Evolutionary conservation across 2,888 invertebrate genomes (phyloP), one percentile per base, ranked within the genome.

Genomic region (Tillus elongatus): DNA sequence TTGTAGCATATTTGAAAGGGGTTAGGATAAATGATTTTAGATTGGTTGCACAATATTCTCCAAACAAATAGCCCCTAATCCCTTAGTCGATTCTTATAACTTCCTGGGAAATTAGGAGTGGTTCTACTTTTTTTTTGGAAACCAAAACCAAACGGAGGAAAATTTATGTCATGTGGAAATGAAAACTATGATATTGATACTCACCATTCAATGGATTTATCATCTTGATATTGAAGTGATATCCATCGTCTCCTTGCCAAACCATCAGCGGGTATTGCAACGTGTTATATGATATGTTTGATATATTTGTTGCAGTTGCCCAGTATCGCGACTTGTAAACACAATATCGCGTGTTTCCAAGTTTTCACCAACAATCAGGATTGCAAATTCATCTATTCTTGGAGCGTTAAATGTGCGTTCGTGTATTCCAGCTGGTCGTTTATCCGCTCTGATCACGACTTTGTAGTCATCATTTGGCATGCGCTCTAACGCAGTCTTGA

Each of bases 321-420:
- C n/a, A n/a, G n/a, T n/a, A n/a, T n/a, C n/a, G n/a, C n/a, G n/a
- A n/a, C n/a, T n/a, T n/a, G n/a, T n/a, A 30, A 57, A 35, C 14
- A 59, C 49, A 44, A 64, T 58, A 48, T 59, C 56, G 27, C 59
- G 49, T 36, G 34, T 37, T 43, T 55, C 52, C 34, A 53, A 47
- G 26, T 54, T 31, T 39, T 60, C 50, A 14, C 54, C 58, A 46
- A 56, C 57, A 29, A 61, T 53, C n/a, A 60, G 42, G 33, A 60
- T 49, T 10, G 56, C 57, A 29, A 61, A 58, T 54, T 62, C 59
- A 49, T 59, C 49, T 14, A 58, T 47, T 27, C 52, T 56, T 38
- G 59, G 60, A 32, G 58, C 60, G 52, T 61, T 62, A 44, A n/a
- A n/a, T n/a, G n/a, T n/a, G n/a, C 56, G 11, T 45, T 40, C 51